These are phyloP conservation scores for Atta texana DNA, from an alignment of 1,140 invertebrate species.

Conservation along the genomic window DNA sequence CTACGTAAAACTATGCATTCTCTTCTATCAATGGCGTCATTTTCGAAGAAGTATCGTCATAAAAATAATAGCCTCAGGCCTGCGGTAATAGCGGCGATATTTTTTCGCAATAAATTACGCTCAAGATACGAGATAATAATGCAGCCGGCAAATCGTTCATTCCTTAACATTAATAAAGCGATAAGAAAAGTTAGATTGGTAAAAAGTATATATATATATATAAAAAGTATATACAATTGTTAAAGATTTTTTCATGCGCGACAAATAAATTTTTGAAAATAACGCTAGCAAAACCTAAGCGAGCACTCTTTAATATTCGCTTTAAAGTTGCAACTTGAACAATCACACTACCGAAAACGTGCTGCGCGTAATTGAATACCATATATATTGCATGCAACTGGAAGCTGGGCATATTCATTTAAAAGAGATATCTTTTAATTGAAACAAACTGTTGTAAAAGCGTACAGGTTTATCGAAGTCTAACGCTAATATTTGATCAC, in stretches of 20 bases:
- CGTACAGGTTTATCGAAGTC: background rate
- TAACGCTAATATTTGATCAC: background rate
- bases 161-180: background rate
- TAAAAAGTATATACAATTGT: background rate
- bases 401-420: background rate
- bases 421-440: slow-evolving; percentile 1
- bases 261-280: slow-evolving; percentile 13
- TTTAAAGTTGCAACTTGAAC: slow-evolving; percentile 34
- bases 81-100: slow-evolving; percentile 29
- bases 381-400: slow-evolving; percentile 10
- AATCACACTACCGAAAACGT: background rate
- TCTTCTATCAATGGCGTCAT: slow-evolving; percentile 29
- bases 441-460: background rate
- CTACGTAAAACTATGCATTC: background rate
- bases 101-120: slow-evolving; percentile 52
- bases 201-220: background rate
- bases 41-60: slow-evolving; percentile 45
- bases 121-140: background rate
- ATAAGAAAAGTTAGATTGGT: background rate
- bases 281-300: slow-evolving; percentile 29
- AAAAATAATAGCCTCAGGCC: slow-evolving; percentile 28
- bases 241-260: background rate
- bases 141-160: background rate
- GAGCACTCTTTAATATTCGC: slow-evolving; percentile 73
- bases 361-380: slow-evolving; percentile 26